These are phyloP conservation scores for Apantesis nais DNA, from an alignment of 2,888 invertebrate species.

Conservation along the genomic window DNA sequence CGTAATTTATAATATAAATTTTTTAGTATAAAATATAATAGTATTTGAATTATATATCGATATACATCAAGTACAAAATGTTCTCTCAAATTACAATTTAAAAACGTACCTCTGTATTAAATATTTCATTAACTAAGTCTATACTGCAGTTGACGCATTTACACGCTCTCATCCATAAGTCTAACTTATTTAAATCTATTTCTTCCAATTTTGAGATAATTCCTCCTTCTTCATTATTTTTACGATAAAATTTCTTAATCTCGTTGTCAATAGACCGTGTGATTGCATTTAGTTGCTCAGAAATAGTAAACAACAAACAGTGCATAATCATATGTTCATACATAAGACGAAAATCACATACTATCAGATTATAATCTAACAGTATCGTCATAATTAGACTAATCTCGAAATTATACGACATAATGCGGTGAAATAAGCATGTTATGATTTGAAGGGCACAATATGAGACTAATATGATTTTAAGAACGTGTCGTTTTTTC, in stretches of 20 bases:
- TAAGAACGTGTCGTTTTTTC: constrained; percentile 21
- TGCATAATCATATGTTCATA: constrained; percentile 48
- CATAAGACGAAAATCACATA: constrained; percentile 45
- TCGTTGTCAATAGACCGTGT: constrained; percentile 38
- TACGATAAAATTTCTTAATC: neutral
- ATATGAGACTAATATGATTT: neutral
- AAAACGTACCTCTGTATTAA: constrained; percentile 47
- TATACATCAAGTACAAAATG: neutral
- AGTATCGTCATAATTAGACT: neutral
- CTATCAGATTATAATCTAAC: constrained; percentile 19
- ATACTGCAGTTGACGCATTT: constrained; percentile 47
- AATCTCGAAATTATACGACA: neutral
- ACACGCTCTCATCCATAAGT: constrained; percentile 54
- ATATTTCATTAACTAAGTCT: constrained; percentile 50
- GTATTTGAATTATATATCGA: too few relatives aligned
- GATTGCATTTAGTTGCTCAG: constrained; percentile 50
- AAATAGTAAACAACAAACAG: constrained; percentile 43
- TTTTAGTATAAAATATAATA: too few relatives aligned
- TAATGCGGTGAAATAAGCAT: neutral
- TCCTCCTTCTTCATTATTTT: neutral
- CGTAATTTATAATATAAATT: too few relatives aligned
- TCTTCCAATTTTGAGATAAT: neutral
- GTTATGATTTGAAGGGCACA: neutral
- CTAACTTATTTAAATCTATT: constrained; percentile 29
- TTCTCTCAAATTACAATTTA: neutral